These are phyloP conservation scores for Thereuonema tuberculata DNA, from an alignment of 1,140 invertebrate species.

Conservation along the genomic window DNA sequence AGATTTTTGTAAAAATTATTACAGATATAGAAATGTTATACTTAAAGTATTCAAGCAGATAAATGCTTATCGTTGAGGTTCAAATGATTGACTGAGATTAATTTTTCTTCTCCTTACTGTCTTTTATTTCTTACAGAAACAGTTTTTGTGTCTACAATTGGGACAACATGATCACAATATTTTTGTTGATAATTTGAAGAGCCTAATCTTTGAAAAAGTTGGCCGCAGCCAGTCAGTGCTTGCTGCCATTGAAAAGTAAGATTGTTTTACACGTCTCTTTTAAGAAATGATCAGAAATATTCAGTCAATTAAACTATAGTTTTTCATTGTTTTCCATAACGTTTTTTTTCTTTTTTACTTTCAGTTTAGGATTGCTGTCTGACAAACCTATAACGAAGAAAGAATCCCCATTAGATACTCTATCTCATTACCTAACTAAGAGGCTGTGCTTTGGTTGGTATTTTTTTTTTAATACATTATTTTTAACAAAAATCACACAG, in stretches of 20 bases:
- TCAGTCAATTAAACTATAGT: conserved; percentile 1
- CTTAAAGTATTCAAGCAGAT: no score
- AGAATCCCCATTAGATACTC: conserved; percentile 77
- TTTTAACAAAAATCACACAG: not conserved
- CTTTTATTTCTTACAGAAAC: conserved; percentile 41
- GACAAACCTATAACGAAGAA: conserved; percentile 63
- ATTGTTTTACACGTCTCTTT: not conserved
- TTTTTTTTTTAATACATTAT: not conserved
- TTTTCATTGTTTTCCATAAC: not conserved
- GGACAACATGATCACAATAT: conserved; percentile 72
- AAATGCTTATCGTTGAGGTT: not conserved
- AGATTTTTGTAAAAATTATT: no score
- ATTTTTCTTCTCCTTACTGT: not conserved
- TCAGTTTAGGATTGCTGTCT: conserved; percentile 66
- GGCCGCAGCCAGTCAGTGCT: conserved; percentile 38
- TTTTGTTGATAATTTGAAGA: conserved; percentile 84
- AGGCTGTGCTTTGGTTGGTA: conserved; percentile 59
- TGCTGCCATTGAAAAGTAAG: not conserved
- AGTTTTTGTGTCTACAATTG: conserved; percentile 71
- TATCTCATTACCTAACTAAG: conserved; percentile 74
- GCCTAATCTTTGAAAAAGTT: conserved; percentile 55
- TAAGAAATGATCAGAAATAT: conserved; percentile 10
- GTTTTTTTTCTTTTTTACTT: conserved; percentile 12
- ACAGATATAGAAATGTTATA: no score
- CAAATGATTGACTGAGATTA: not conserved